phyloP scores from a whole-genome alignment of 2,113 vertebrate species.

The Oriolus oriolus region DNA sequence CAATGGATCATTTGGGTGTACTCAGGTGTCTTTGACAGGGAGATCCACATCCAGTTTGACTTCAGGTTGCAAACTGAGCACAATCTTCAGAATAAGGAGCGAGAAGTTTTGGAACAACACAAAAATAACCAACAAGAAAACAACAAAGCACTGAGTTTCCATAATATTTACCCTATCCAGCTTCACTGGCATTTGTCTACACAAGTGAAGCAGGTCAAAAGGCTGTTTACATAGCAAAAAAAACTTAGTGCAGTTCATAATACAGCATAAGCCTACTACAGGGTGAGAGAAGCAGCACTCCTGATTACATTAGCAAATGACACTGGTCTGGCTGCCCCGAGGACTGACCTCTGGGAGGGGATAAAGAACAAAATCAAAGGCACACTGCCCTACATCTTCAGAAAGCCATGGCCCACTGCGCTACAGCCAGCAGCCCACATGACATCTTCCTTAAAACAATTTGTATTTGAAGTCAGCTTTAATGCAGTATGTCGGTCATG shows the following conservation, averaged over 20 bases:
- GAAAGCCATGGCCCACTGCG: not conserved
- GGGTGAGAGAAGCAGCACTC: not conserved
- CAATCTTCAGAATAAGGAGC: not conserved
- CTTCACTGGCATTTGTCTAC: not conserved
- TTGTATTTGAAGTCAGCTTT: not conserved
- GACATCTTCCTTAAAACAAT: constrained; percentile 32
- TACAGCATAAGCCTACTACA: not conserved
- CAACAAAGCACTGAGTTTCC: not conserved
- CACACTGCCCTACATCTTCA: not conserved
- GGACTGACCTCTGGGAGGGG: not conserved
- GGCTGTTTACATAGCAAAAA: not conserved
- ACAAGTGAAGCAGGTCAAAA: not conserved
- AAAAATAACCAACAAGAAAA: not conserved
- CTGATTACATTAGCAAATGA: not conserved
- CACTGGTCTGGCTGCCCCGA: not conserved
- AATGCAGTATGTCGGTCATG: not conserved
- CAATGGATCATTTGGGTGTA: not conserved
- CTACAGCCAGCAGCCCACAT: not conserved
- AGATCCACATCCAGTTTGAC: not conserved
- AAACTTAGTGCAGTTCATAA: not conserved
- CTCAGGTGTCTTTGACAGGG: not conserved
- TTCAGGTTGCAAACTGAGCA: not conserved
- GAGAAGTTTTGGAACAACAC: not conserved
- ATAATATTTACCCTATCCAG: not conserved
- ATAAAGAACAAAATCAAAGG: constrained; percentile 5